Evolutionary conservation across 2,888 invertebrate genomes (phyloP).

Genomic region (Lithophane leautieri): DNA sequence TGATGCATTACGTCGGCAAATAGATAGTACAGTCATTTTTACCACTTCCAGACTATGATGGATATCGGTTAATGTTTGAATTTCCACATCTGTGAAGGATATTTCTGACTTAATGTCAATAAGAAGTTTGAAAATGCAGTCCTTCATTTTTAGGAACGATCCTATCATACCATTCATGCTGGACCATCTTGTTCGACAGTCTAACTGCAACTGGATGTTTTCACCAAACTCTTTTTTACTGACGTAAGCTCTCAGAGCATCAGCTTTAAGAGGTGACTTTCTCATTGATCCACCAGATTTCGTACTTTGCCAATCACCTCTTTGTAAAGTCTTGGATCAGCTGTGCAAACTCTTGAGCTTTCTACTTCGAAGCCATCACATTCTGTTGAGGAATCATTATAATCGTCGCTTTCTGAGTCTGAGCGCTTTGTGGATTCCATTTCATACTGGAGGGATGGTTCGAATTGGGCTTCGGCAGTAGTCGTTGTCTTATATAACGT

Average conservation of each 20-base stretch:
- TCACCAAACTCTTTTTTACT: conserved; percentile 2
- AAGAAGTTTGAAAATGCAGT: background rate
- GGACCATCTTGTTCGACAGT: conserved; percentile 2
- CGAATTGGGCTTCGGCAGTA: background rate
- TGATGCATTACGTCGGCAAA: too few species aligned
- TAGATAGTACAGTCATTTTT: too few species aligned
- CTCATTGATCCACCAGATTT: background rate
- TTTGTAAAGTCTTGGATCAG: conserved; percentile 2
- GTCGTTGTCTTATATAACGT: conserved; percentile 1
- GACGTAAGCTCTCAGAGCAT: conserved; percentile 1
- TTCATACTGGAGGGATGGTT: background rate
- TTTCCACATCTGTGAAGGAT: conserved; percentile 2
- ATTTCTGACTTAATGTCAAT: conserved; percentile 1
- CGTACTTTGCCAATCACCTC: conserved; percentile 5
- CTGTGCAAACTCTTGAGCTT: too few species aligned
- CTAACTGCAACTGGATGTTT: background rate
- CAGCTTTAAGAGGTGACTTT: conserved; percentile 6
- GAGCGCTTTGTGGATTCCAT: too few species aligned
- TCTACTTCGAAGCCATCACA: too few species aligned
- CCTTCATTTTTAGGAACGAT: background rate
- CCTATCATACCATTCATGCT: background rate
- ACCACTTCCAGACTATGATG: conserved; percentile 6
- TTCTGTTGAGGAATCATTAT: too few species aligned
- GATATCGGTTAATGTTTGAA: conserved; percentile 12
- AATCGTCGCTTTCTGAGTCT: too few species aligned